Evolutionary conservation across 2,797 vertebrate species (phyloP), one percentile per base, ranked within the genome.

Genomic region (Rhynchonycteris naso): DNA sequence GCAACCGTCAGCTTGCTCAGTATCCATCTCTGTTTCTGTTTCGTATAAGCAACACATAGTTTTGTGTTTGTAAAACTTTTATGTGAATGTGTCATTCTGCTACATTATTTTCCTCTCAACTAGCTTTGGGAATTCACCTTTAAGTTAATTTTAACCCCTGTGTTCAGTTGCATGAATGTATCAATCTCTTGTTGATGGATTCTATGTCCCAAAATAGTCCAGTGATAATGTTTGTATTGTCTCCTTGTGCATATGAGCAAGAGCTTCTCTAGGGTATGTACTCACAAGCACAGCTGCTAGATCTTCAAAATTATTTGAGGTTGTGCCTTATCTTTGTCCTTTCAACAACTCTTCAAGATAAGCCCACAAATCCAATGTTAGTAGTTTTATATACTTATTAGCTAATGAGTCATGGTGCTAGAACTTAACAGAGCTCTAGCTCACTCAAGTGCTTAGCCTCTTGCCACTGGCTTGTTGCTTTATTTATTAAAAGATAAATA

Each of bases 401-500:
- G n/a, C 38, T 61, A 74, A 16, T 85, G 33, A 71, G 38, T 28
- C 65, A 38, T 2, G 11, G 30, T 43, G 22, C 54, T 85, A 14
- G 35, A 24, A 76, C 72, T 61, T 52, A 61, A 26, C 68, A 76
- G 11, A 26, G 9, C 28, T 76, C 74, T 75, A 21, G 24, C 54
- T 43, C 54, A 69, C 38, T 56, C 69, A 4, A 30, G 24, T 18
- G 14, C 19, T 81, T n/a, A 54, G 35, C 26, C 63, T 87, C 59
- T 82, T 81, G n/a, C 35, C 52, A 81, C 72, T 82, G 54, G 74
- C 28, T 71, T 94, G 61, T 18, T 66, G 33, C 35, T 90, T 86
- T 74, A 58, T 66, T 79, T 80, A 54, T 52, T 84, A 63, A 76
- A 81, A 93, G 2, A 22, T 71, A 90, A 93, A 94, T 43, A 43